Evolutionary conservation across 2,888 invertebrate genomes (phyloP).

Genomic region (Drosophila peninsularis): DNA sequence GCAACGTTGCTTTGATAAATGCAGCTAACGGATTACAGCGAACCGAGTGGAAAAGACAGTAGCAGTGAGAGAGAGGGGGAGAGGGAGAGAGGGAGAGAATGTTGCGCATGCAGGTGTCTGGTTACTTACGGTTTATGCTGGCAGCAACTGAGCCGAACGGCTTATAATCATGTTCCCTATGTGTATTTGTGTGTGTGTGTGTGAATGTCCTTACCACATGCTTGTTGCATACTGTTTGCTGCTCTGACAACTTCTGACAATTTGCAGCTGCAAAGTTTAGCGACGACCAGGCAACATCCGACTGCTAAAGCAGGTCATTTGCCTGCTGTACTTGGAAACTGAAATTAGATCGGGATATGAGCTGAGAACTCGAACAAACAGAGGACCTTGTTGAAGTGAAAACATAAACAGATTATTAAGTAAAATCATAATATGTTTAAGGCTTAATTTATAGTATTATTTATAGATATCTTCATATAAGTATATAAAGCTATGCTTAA

Average conservation of each 20-base stretch:
- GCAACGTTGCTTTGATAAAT: conserved; percentile 50
- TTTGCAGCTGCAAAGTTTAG: conserved; percentile 27
- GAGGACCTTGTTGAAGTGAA: background rate
- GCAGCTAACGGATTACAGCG: conserved; percentile 45
- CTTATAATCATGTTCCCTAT: conserved; percentile 15
- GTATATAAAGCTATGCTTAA: too few species aligned
- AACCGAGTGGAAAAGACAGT: background rate
- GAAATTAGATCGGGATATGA: conserved; percentile 11
- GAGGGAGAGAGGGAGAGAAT: too few species aligned
- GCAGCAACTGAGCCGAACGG: conserved; percentile 27
- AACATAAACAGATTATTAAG: background rate
- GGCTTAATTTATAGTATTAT: too few species aligned
- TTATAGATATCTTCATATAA: background rate
- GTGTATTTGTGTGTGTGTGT: background rate
- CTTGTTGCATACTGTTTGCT: conserved; percentile 20
- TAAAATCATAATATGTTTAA: too few species aligned
- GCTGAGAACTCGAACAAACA: background rate
- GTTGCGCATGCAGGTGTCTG: conserved; percentile 32
- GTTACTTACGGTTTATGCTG: conserved; percentile 22
- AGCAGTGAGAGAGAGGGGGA: background rate
- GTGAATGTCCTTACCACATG: conserved; percentile 29
- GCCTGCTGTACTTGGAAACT: conserved; percentile 2
- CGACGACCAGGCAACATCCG: conserved; percentile 20
- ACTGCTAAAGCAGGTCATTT: conserved; percentile 7
- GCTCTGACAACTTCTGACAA: conserved; percentile 18